These are phyloP conservation scores for Tragelaphus buxtoni DNA, from an alignment of 2,113 vertebrate genomes.

Conservation along the genomic window DNA sequence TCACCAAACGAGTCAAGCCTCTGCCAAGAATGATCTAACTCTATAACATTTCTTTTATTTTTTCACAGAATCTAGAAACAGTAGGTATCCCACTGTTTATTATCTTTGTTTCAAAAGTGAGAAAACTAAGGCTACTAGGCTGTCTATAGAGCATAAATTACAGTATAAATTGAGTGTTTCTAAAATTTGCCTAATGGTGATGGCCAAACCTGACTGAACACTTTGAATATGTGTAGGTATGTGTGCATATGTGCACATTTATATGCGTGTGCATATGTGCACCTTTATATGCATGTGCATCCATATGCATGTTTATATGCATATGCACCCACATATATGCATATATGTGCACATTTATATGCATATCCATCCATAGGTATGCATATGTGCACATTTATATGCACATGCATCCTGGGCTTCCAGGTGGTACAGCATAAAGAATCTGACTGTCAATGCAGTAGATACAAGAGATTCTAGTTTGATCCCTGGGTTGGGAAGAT, in stretches of 20 bases:
- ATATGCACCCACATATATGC: too few species aligned
- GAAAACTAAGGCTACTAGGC: neutral
- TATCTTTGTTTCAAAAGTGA: slow-evolving; percentile 35
- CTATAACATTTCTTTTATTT: slow-evolving; percentile 13
- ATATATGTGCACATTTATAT: too few species aligned
- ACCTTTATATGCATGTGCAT: neutral
- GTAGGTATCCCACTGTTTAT: neutral
- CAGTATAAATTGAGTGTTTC: neutral
- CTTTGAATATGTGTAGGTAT: neutral
- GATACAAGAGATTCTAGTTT: neutral
- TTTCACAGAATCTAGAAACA: neutral
- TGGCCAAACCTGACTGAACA: neutral
- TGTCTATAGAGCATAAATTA: neutral
- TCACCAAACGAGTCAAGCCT: slow-evolving; percentile 2
- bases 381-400: neutral
- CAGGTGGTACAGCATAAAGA: neutral
- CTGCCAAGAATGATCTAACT: neutral
- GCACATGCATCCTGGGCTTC: neutral
- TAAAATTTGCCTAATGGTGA: neutral
- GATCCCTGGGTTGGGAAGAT: neutral
- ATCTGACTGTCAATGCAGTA: neutral
- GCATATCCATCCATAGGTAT: too few species aligned
- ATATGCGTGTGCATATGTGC: neutral
- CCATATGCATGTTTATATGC: neutral
- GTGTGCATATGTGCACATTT: neutral